Evolutionary conservation across 2,113 vertebrate species (phyloP), one percentile per base, ranked within the genome.

Genomic region (Sebastes fasciatus): DNA sequence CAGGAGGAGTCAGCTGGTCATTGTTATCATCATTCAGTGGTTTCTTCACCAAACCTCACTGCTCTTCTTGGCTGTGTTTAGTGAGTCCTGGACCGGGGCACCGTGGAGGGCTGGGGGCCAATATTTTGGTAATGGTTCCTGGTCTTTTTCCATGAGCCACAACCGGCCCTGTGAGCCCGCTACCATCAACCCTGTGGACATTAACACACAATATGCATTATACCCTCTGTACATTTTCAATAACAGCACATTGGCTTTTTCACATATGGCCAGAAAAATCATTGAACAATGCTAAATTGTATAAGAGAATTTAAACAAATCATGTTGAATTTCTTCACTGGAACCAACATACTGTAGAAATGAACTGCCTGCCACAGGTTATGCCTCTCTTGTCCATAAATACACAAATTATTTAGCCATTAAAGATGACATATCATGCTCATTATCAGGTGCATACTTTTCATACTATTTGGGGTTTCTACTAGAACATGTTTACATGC

Each of bases 111-210:
- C 81, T 77, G 83, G 95, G 90, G 77, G 96, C 96, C 92, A 96
- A 80, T 92, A 96, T 95, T 93, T 91, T 94, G 89, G 92, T 93
- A 6, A 93, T 69, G 1, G 92, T 90, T 88, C 90, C 95, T 71
- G 95, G 95, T 80, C 58, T 95, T 90, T 96, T 96, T 90, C 96
- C 95, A 95, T 96, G 96, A 93, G 97, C 96, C 97, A 98, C 98
- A 88, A 94, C 83, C 54, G 94, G 73, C 74, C 86, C 87, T 88
- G 96, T 87, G 60, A 87, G 34, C 74, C 87, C 55, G 81, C 69
- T 82, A 82, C 65, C 67, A 70, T 93, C 85, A 93, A 90, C 73
- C 88, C 95, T 95, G 90, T 63, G 79, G 79, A 85, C 51, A 78
- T 66, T 8, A 78, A 79, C 1, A 73, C 12, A 90, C 8, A 79